These are phyloP conservation scores for Whitmania pigra DNA, from an alignment of 1,140 invertebrate species.

Conservation along the genomic window DNA sequence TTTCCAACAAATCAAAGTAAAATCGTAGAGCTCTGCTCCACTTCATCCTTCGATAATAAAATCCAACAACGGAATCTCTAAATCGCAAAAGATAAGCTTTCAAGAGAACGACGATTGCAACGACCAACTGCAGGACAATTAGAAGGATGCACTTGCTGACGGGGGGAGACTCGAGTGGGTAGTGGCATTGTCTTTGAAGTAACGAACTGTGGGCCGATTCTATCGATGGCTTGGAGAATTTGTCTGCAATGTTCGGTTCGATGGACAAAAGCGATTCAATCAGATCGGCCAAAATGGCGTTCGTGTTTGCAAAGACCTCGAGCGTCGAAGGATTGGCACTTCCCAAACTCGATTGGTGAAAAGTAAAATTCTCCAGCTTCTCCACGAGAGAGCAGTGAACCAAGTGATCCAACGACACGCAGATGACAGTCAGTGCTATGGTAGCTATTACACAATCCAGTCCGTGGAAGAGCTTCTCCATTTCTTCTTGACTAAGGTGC, in stretches of 20 bases:
- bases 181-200: constrained; percentile 9
- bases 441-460: not conserved
- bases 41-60: constrained; percentile 20
- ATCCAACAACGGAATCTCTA: constrained; percentile 18
- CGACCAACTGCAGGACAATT: constrained; percentile 10
- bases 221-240: constrained; percentile 10
- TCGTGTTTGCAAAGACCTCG: not conserved
- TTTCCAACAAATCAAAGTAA: constrained; percentile 16
- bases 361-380: not conserved
- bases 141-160: constrained; percentile 15
- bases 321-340: not conserved
- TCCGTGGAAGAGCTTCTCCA: not conserved
- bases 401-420: constrained; percentile 6
- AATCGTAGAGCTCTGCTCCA: constrained; percentile 18
- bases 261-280: constrained; percentile 10
- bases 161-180: constrained; percentile 6
- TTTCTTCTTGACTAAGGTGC: not conserved
- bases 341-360: not conserved
- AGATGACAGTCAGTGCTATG: not conserved
- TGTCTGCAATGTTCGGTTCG: constrained; percentile 20
- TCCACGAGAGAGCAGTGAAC: not conserved
- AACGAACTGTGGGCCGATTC: constrained; percentile 9
- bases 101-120: constrained; percentile 12
- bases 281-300: too few species aligned
- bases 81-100: constrained; percentile 23